Evolutionary conservation across 2,797 vertebrate genomes (phyloP).

Genomic region (Myoxocephalus aenaeus): DNA sequence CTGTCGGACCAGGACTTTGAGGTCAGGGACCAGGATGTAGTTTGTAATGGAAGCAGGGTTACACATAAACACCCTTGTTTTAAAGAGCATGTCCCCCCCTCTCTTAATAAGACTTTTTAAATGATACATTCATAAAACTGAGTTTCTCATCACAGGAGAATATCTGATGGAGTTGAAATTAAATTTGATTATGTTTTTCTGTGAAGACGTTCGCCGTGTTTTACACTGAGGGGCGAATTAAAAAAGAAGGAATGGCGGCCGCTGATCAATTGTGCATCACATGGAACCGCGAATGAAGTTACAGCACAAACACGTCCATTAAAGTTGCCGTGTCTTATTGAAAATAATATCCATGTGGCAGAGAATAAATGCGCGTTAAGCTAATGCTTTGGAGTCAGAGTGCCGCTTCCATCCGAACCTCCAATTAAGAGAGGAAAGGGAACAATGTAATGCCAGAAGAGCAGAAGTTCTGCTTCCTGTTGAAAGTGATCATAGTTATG

Average conservation of each 20-base stretch:
- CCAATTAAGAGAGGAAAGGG: background rate
- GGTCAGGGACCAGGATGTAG: constrained; percentile 77
- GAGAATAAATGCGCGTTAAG: background rate
- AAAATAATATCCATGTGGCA: background rate
- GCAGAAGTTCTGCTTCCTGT: background rate
- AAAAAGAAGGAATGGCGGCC: background rate
- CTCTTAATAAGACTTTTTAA: background rate
- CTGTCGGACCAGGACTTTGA: constrained; percentile 95
- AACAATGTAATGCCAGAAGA: no score
- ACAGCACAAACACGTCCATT: background rate
- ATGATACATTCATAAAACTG: no score
- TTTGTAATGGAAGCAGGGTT: background rate
- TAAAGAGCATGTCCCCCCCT: background rate
- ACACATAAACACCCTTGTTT: background rate
- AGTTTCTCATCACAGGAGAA: background rate
- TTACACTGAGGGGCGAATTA: background rate
- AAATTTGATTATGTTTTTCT: background rate
- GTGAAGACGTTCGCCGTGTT: no score
- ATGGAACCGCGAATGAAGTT: background rate
- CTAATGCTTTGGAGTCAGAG: background rate
- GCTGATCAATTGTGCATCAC: background rate
- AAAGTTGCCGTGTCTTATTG: background rate
- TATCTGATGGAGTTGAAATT: background rate
- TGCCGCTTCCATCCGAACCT: background rate
- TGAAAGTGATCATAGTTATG: background rate